Conservation (phyloP, 2,797 vertebrate species). For the Coilia nasus region DNA sequence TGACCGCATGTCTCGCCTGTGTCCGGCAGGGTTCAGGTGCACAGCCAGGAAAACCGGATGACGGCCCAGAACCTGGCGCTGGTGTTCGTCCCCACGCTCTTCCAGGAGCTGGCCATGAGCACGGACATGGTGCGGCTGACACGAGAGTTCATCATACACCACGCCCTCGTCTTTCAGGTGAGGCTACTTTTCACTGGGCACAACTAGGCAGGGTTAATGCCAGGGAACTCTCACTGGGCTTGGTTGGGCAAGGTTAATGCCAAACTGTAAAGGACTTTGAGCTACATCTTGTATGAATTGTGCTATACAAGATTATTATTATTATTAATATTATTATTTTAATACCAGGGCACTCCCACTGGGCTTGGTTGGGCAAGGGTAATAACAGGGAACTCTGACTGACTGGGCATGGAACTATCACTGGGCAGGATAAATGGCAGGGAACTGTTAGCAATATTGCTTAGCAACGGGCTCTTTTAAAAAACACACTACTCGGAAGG, state of each 20-base stretch:
- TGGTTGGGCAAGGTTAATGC: no score
- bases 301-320: no score
- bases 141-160: constrained; percentile 75
- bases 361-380: no score
- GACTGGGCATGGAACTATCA: no score
- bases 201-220: not conserved
- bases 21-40: constrained; percentile 69
- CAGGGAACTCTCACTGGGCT: no score
- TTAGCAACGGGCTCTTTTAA: not conserved
- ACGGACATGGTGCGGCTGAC: constrained; percentile 66
- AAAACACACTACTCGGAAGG: not conserved
- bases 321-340: no score
- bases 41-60: constrained; percentile 76
- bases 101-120: constrained; percentile 66
- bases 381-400: no score
- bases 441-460: not conserved
- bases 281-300: no score
- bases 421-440: no score
- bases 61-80: constrained; percentile 75
- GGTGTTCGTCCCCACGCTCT: constrained; percentile 74
- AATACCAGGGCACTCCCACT: no score
- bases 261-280: no score
- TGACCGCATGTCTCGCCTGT: not conserved
- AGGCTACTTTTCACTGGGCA: not conserved
- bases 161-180: constrained; percentile 70